phyloP scores from a whole-genome alignment of 2,888 invertebrate genomes.

The Bellardia bayeri region DNA sequence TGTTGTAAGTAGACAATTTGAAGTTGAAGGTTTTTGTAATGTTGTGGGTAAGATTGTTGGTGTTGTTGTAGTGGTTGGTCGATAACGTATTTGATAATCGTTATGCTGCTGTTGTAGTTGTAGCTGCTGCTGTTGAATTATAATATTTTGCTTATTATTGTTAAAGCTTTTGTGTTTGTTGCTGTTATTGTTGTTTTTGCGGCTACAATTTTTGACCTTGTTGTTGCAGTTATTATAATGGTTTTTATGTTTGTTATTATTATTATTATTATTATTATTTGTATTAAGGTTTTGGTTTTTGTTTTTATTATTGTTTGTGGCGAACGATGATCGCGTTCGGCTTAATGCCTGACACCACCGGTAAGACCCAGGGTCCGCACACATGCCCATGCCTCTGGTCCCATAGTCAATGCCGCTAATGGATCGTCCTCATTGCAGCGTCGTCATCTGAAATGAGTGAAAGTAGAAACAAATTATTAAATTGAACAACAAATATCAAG shows the following conservation, averaged over 20 bases:
- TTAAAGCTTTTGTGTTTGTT: conserved; percentile 74
- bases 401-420: conserved; percentile 92
- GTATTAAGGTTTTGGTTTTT: conserved; percentile 64
- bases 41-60: conserved; percentile 61
- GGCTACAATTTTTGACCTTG: conserved; percentile 74
- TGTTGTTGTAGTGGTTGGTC: conserved; percentile 68
- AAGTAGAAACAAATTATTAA: neutral
- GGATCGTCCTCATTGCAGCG: conserved; percentile 91
- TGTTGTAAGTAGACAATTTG: conserved; percentile 67
- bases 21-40: conserved; percentile 60
- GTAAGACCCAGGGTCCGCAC: conserved; percentile 92
- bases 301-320: conserved; percentile 80
- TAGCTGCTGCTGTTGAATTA: conserved; percentile 73
- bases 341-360: conserved; percentile 87
- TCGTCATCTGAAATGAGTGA: conserved; percentile 85
- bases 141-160: conserved; percentile 57
- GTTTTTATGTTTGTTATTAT: conserved; percentile 82
- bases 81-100: conserved; percentile 73
- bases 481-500: neutral
- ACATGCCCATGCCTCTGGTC: conserved; percentile 96
- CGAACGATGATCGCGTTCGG: conserved; percentile 86
- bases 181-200: conserved; percentile 63
- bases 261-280: conserved; percentile 63
- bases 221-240: conserved; percentile 80
- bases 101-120: conserved; percentile 65